These are phyloP conservation scores for Dendrolimus punctatus DNA, from an alignment of 1,140 invertebrate genomes.

Conservation along the genomic window DNA sequence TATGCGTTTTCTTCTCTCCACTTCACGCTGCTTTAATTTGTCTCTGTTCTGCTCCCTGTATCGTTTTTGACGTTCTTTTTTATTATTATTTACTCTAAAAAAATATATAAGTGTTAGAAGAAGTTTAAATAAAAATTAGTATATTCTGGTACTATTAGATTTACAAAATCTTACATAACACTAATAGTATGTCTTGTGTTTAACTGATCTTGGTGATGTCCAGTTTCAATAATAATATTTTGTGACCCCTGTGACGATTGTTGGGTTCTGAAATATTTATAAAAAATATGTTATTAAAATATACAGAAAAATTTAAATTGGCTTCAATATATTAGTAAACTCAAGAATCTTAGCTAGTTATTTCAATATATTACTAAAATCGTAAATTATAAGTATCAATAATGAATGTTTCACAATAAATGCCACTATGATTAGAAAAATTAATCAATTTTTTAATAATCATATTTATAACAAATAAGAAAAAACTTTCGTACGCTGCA, in stretches of 20 bases:
- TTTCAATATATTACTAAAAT: too few relatives aligned
- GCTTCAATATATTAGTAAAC: constrained; percentile 16
- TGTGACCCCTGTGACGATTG: constrained; percentile 20
- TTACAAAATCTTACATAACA: too few relatives aligned
- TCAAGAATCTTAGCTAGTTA: too few relatives aligned
- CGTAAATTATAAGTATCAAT: constrained; percentile 20
- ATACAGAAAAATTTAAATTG: constrained; percentile 12
- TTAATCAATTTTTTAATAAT: constrained; percentile 15
- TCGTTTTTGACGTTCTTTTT: constrained; percentile 21
- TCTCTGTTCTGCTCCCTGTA: constrained; percentile 26
- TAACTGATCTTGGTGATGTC: constrained; percentile 17
- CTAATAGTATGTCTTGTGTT: constrained; percentile 17
- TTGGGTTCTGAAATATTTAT: constrained; percentile 21
- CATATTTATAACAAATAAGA: too few relatives aligned
- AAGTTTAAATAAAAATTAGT: too few relatives aligned
- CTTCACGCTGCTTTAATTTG: constrained; percentile 23
- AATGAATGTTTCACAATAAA: too few relatives aligned
- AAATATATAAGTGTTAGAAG: constrained; percentile 13
- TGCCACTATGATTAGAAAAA: too few relatives aligned
- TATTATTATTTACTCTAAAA: constrained; percentile 21
- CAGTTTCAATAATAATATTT: constrained; percentile 23
- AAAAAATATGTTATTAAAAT: constrained; percentile 16
- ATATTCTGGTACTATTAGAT: constrained; percentile 14
- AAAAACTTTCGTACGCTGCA: constrained; percentile 15
- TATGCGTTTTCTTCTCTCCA: constrained; percentile 21